Base-by-base conservation (phyloP, 2,888 invertebrate genomes). In the Tipula unca region DNA sequence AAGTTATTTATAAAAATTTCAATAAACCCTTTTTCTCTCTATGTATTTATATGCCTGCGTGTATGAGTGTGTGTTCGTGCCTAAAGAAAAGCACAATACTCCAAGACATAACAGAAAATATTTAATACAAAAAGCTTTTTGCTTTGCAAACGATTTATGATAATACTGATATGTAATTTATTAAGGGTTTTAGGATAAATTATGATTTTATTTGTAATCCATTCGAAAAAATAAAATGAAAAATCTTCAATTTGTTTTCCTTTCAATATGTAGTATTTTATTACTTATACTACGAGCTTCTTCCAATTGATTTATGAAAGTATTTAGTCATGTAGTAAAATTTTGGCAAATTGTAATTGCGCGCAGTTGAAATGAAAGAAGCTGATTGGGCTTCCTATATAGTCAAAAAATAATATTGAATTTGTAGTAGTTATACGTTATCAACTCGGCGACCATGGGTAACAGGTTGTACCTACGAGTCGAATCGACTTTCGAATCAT, bases 131-230 rank as follows among this genome's bases (percentile, higher is more conserved):
- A 69, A 69, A 25, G 25, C 25, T 69, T 69, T 69, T 69, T 20
- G 25, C 25, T 69, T 25, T 69, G 69, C 10, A 69, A 25, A 69
- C 69, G 69, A 69, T 69, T 69, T 69, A 69, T 69, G 69, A 69
- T 69, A 25, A 69, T 69, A 69, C 69, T 69, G 69, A 69, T 69
- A 69, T 69, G 69, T 69, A 69, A 69, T 69, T 69, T 69, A 69
- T 69, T 69, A 69, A 25, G 69, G 69, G 69, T 69, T 69, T 69
- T 69, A 25, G 69, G 69, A 69, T 69, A 69, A 69, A 69, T 69
- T 69, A 69, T 69, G 69, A 69, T 69, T 69, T 69, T 25, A 69
- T 69, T 69, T 69, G 69, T 69, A 69, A 69, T 69, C 69, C 69
- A 69, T 69, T 69, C 10, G 25, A 69, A 13, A 69, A 48, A 48